phyloP scores from a whole-genome alignment of 2,797 vertebrate species.

The Tenualosa thibaudeaui region DNA sequence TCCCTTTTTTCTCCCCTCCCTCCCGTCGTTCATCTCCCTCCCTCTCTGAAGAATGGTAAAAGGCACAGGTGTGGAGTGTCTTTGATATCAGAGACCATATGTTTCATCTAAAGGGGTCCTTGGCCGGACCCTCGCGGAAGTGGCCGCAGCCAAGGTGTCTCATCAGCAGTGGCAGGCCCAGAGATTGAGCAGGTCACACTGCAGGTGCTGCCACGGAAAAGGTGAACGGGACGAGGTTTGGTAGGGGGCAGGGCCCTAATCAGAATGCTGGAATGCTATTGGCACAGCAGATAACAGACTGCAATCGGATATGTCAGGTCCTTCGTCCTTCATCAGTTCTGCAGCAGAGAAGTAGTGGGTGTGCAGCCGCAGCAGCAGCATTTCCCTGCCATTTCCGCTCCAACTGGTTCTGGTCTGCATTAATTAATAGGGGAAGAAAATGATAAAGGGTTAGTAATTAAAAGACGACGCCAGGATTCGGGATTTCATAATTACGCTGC shows the following conservation, averaged over 20 bases:
- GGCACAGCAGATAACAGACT: constrained; percentile 34
- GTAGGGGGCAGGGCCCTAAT: constrained; percentile 21
- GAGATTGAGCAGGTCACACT: constrained; percentile 36
- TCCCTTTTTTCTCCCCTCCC: constrained; percentile 57
- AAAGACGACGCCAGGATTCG: constrained; percentile 44
- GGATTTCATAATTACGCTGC: constrained; percentile 45
- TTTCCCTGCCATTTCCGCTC: not conserved
- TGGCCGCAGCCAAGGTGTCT: constrained; percentile 28
- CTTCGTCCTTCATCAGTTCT: constrained; percentile 13
- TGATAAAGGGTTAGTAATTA: constrained; percentile 42
- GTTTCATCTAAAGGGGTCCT: constrained; percentile 48
- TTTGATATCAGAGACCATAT: constrained; percentile 58
- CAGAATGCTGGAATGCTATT: constrained; percentile 14
- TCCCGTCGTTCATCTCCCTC: constrained; percentile 29
- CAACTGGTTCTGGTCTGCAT: constrained; percentile 35
- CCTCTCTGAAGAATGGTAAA: constrained; percentile 57
- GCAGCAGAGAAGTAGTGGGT: not conserved
- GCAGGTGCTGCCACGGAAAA: constrained; percentile 35
- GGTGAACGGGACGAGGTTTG: not conserved
- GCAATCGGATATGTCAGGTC: constrained; percentile 27
- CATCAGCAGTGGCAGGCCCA: constrained; percentile 1
- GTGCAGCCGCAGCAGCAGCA: not conserved
- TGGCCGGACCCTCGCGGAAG: constrained; percentile 40
- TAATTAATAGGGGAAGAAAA: constrained; percentile 47
- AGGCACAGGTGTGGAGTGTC: constrained; percentile 49